Percentiles rank a stretch among this genome's conserved stretches.
Evolutionary conservation across 2,113 vertebrate genomes (phyloP).

Genomic region (Synchiropus splendidus): DNA sequence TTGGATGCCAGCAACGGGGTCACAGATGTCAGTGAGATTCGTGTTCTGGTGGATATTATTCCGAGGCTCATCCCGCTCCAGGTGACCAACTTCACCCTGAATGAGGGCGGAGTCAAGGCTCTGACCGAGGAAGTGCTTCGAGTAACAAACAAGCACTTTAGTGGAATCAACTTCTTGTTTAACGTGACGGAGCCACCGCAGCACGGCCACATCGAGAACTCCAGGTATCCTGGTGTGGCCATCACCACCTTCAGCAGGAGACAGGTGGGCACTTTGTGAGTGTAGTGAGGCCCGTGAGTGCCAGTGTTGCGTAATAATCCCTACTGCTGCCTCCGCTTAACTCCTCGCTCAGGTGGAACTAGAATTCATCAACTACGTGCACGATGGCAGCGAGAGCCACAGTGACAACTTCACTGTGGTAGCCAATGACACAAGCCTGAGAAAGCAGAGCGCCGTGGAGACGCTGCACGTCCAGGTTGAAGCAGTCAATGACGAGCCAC

Average conservation of each 20-base stretch:
- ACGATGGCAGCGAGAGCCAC: constrained; percentile 74
- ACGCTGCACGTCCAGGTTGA: constrained; percentile 71
- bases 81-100: constrained; percentile 75
- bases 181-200: constrained; percentile 67
- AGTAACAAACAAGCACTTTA: constrained; percentile 73
- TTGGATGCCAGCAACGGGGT: constrained; percentile 74
- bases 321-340: too few relatives aligned
- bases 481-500: constrained; percentile 79
- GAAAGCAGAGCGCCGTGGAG: constrained; percentile 74
- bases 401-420: constrained; percentile 76
- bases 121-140: constrained; percentile 69
- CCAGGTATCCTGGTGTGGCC: constrained; percentile 61
- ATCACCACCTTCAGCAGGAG: constrained; percentile 76
- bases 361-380: constrained; percentile 79
- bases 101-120: constrained; percentile 73
- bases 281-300: too few relatives aligned
- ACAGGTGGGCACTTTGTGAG: constrained; percentile 67
- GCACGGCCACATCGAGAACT: constrained; percentile 75
- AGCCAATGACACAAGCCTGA: constrained; percentile 71
- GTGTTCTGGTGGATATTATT: constrained; percentile 71
- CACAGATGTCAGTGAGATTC: constrained; percentile 60
- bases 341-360: constrained; percentile 71
- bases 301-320: too few relatives aligned
- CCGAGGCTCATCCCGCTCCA: constrained; percentile 73
- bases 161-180: constrained; percentile 75